Conservation (phyloP, 2,888 invertebrate species). For the Hirtodrosophila alboralis region DNA sequence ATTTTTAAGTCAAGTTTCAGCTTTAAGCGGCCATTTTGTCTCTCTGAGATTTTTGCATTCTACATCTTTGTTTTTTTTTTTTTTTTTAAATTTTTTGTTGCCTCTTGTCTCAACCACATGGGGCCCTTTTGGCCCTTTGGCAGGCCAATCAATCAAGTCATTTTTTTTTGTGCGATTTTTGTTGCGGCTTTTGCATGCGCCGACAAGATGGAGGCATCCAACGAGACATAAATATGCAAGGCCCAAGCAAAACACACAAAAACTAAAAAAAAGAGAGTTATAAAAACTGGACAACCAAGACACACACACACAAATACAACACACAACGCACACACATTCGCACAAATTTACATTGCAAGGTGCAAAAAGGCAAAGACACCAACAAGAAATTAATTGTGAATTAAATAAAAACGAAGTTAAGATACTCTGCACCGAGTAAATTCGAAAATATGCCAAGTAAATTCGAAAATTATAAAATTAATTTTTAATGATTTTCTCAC, state of each 20-base stretch:
- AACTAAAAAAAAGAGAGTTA: too few relatives aligned
- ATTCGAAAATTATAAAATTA: too few relatives aligned
- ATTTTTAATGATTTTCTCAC: too few relatives aligned
- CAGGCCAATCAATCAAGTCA: conserved; percentile 82
- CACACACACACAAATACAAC: conserved; percentile 2
- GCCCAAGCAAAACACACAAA: conserved; percentile 28
- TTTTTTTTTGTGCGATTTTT: conserved; percentile 51
- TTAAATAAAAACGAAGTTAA: too few relatives aligned
- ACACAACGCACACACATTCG: conserved; percentile 5
- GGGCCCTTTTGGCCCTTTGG: conserved; percentile 44
- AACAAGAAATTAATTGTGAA: fast-evolving
- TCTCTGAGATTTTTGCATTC: conserved; percentile 63
- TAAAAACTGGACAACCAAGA: conserved; percentile 28
- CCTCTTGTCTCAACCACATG: conserved; percentile 34
- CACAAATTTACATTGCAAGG: conserved; percentile 81
- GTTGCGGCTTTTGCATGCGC: conserved; percentile 69
- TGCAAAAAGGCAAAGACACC: conserved; percentile 40
- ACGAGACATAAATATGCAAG: conserved; percentile 70
- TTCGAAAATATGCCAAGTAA: too few relatives aligned
- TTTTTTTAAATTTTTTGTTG: conserved; percentile 5
- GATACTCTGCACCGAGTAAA: too few relatives aligned
- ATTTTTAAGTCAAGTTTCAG: neutral
- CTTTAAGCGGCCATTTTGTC: conserved; percentile 58
- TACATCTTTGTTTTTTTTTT: conserved; percentile 14
- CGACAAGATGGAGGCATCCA: conserved; percentile 67